Base-by-base conservation (phyloP, 2,888 invertebrate genomes). In the Eurois occulta region DNA sequence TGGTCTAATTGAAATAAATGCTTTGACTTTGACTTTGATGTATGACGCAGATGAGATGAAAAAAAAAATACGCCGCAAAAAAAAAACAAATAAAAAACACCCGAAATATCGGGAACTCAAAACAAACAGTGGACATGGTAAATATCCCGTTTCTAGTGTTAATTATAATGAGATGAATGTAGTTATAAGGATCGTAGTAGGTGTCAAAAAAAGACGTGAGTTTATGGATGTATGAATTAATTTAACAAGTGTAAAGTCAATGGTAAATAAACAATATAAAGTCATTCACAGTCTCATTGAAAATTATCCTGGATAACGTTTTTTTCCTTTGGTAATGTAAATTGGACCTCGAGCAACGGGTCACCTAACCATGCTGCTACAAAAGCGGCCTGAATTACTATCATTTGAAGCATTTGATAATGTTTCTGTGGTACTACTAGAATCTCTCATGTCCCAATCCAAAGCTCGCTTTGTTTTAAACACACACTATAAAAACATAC, bases 381-480 rank as follows among this genome's bases (percentile, higher is more conserved):
- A 10, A 41, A 41, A 64, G 1, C 52, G 0, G 11, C n/a, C 0
- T 55, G n/a, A 55, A n/a, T 55, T 13, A 5, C n/a, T n/a, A 16
- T 28, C 16, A n/a, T 55, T 28, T 28, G 16, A 58, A 58, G 28
- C 58, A 28, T 58, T 18, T 28, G 16, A 58, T 28, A 58, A 58
- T 60, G 18, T 18, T 60, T 32, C 18, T 8, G 28, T 58, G 16
- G 7, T 16, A 32, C 8, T 60, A 32, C 32, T 60, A 60, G 8
- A 58, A 60, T 8, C 3, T 60, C 8, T 4, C 32, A 21, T 62
- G 32, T 62, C 35, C 32, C 60, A 60, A 32, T 60, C 32, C 21
- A 1, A 60, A 32, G 32, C 46, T 62, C 16, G 60, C 65, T 72
- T 84, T 68, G 58, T 65, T 58, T 28, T 41, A 84, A 79, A 28